Evolutionary conservation across 1,140 invertebrate genomes (phyloP).

Genomic region (Drosophila bocqueti): DNA sequence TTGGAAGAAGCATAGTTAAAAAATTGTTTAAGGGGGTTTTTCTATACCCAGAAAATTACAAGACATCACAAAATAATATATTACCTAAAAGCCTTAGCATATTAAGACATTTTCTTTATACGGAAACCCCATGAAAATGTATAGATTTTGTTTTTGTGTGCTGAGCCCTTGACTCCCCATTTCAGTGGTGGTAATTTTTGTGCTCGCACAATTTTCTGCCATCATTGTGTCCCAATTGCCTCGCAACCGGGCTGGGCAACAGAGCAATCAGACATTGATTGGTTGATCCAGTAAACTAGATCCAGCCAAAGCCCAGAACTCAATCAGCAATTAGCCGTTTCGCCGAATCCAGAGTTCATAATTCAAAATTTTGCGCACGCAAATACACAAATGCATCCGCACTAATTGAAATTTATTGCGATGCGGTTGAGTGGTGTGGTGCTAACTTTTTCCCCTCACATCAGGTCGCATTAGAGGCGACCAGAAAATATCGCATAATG

Average conservation of each 20-base stretch:
- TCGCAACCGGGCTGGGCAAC: slow-evolving; percentile 7
- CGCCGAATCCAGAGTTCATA: slow-evolving; percentile 61
- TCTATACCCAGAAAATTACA: background rate
- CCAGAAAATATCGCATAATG: slow-evolving; percentile 57
- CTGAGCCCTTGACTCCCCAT: background rate
- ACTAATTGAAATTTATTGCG: slow-evolving; percentile 65
- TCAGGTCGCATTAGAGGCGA: slow-evolving; percentile 46
- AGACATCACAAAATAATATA: background rate
- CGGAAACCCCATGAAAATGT: background rate
- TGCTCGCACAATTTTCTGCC: slow-evolving; percentile 1
- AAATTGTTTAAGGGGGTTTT: too few species aligned
- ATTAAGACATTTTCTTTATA: background rate
- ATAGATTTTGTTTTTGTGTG: background rate
- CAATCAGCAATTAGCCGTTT: slow-evolving; percentile 63
- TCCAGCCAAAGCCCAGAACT: slow-evolving; percentile 31
- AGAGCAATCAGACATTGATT: slow-evolving; percentile 43
- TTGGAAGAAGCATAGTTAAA: background rate
- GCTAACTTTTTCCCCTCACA: slow-evolving; percentile 28
- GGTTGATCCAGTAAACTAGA: slow-evolving; percentile 28
- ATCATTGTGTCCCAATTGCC: slow-evolving; percentile 39
- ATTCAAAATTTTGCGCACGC: slow-evolving; percentile 65
- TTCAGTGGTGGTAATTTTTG: background rate
- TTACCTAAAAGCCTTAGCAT: background rate
- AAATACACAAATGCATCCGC: slow-evolving; percentile 50
- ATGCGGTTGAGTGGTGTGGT: slow-evolving; percentile 37